phyloP scores from a whole-genome alignment of 2,797 vertebrate genomes.

The Notolepis coatsorum region DNA sequence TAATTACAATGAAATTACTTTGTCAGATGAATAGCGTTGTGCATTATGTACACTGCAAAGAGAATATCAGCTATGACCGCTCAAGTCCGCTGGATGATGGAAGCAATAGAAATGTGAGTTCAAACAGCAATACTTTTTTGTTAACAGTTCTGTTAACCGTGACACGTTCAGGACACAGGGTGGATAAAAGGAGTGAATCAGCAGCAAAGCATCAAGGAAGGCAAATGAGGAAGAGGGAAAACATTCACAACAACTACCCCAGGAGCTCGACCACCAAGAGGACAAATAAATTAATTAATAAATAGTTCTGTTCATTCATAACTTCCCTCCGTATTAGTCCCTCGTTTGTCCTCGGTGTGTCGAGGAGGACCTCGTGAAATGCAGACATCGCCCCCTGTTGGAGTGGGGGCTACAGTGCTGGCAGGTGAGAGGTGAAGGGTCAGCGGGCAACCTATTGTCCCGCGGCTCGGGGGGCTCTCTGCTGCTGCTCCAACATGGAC shows the following conservation, averaged over 20 bases:
- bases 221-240: background rate
- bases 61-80: too few relatives aligned
- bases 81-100: background rate
- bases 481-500: conserved; percentile 79
- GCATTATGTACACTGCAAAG: conserved; percentile 29
- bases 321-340: conserved; percentile 9
- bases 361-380: conserved; percentile 45
- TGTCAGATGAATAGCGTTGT: background rate
- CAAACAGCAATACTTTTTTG: background rate
- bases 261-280: conserved; percentile 62
- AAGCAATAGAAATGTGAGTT: background rate
- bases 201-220: conserved; percentile 4
- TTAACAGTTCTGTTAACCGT: background rate
- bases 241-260: conserved; percentile 43
- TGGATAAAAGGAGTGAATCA: background rate
- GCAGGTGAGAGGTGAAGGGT: conserved; percentile 46
- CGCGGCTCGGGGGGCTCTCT: conserved; percentile 77
- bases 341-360: conserved; percentile 20
- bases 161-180: background rate
- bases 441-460: conserved; percentile 78
- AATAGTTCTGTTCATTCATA: conserved; percentile 25
- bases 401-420: conserved; percentile 41
- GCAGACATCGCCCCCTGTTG: conserved; percentile 43
- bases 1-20: background rate
- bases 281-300: conserved; percentile 39